Evolutionary conservation across 2,888 invertebrate species (phyloP), one percentile per base, ranked within the genome.

Genomic region (Adelphocoris suturalis): DNA sequence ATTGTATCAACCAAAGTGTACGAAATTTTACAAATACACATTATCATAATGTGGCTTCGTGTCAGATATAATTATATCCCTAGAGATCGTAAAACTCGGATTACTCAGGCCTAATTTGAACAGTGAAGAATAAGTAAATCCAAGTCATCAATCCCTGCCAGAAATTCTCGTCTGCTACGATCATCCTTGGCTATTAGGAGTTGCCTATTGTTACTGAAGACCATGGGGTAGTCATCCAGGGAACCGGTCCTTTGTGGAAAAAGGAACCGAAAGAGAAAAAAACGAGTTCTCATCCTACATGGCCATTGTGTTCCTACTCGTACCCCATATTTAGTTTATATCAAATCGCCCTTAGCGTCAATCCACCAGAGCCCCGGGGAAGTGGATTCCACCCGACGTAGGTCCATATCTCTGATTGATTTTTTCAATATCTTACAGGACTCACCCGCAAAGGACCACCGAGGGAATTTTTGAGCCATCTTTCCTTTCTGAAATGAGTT

Each of bases 241-340:
- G 68, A 68, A 23, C 68, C 68, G 68, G 68, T 68, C 68, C 68
- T 68, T 68, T 68, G 68, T 68, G 68, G 68, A 68, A 68, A 68
- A 68, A 68, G 68, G 68, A 68, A 68, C 68, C 68, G 68, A 68
- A 68, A 68, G n/a, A 11, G 57, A 68, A 68, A 19, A 68, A 68
- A 68, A 68, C 68, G 68, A 68, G 68, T 68, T 68, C 68, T 68
- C 19, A 68, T 68, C 68, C 68, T 68, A 68, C 68, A 68, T 68
- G 68, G 68, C 68, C 68, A 68, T 68, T 68, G 68, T 68, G 68
- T 68, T 68, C 68, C 27, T 11, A 23, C 23, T 19, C 19, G 68
- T 68, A 68, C 68, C 68, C 68, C 68, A 68, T 68, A 68, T 68
- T 68, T 68, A 68, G 68, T 68, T 68, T 68, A 68, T 23, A 68